Evolutionary conservation across 2,888 invertebrate genomes (phyloP), one percentile per base, ranked within the genome.

Genomic region (Isoperla grammatica): DNA sequence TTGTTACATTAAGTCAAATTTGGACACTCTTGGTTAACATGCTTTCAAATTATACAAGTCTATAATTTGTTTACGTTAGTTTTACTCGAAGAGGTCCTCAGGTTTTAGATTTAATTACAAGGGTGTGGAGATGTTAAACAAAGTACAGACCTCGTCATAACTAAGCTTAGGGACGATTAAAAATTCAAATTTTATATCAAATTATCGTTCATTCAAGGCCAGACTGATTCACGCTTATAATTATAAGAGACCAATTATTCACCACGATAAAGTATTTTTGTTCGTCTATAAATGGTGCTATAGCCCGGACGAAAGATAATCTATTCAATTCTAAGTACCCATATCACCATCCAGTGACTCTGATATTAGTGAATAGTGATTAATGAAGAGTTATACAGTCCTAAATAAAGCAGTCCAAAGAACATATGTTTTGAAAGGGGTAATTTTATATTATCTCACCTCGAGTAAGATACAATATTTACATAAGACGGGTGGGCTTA

Each of bases 1-100:
- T 53, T 39, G 53, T 15, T 53, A 45, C 39, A 53, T 53, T 53
- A 53, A 53, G 53, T 53, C 53, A 53, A 53, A 53, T 53, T 53
- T 53, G 20, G 53, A 53, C 53, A 53, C 53, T 53, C 53, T 53
- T 19, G 6, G 37, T 15, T 19, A 53, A 37, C 53, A 37, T 15
- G 37, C 40, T 37, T 37, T 53, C 39, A 53, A 39, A 53, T 39
- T 53, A 53, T 45, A 13, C 35, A 17, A 17, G 39, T 39, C 12
- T 53, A 53, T 53, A 53, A 53, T 53, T 53, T 53, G 53, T 53
- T 39, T 39, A 22, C 22, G 39, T 53, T 53, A 39, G 20, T 53
- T 37, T 20, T 29, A 2, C 15, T 49, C 49, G n/a, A 12, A 53
- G 53, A 39, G 13, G 37, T 53, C 15, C 39, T 39, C 4, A 29